phyloP scores from a whole-genome alignment of 35 echinoderm and acorn worm genomes.

The Patiria miniata region DNA sequence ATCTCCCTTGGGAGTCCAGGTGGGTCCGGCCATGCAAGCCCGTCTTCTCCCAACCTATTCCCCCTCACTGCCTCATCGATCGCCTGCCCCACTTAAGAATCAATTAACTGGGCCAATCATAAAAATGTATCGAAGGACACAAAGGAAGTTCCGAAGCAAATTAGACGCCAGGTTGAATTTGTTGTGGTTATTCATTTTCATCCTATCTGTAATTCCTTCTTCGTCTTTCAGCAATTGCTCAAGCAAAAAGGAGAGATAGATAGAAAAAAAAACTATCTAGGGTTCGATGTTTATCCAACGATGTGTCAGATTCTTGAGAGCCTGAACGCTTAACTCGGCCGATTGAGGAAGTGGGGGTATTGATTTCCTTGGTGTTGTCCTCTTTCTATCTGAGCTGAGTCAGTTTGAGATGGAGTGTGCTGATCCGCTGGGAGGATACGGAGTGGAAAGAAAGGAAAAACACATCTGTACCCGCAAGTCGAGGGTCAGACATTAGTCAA shows the following conservation, averaged over 20 bases:
- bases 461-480: background rate
- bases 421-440: background rate
- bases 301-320: slow-evolving; percentile 13
- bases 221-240: no score
- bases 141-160: slow-evolving; percentile 10
- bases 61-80: background rate
- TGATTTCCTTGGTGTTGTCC: background rate
- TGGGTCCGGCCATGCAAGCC: background rate
- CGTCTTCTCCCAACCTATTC: background rate
- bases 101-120: slow-evolving; percentile 22
- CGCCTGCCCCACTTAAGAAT: slow-evolving; percentile 5
- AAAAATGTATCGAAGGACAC: slow-evolving; percentile 16
- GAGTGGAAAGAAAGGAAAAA: background rate
- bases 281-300: slow-evolving; percentile 7
- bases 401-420: background rate
- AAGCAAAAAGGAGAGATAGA: background rate
- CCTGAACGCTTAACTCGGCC: slow-evolving; percentile 16
- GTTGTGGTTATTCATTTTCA: background rate
- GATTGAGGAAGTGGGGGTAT: background rate
- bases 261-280: no score
- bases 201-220: background rate
- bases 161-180: no score
- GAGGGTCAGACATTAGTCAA: slow-evolving; percentile 24
- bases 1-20: background rate
- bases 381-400: background rate